Evolutionary conservation across 2,797 vertebrate genomes (phyloP).

Genomic region (Mormyrops attenuatus): DNA sequence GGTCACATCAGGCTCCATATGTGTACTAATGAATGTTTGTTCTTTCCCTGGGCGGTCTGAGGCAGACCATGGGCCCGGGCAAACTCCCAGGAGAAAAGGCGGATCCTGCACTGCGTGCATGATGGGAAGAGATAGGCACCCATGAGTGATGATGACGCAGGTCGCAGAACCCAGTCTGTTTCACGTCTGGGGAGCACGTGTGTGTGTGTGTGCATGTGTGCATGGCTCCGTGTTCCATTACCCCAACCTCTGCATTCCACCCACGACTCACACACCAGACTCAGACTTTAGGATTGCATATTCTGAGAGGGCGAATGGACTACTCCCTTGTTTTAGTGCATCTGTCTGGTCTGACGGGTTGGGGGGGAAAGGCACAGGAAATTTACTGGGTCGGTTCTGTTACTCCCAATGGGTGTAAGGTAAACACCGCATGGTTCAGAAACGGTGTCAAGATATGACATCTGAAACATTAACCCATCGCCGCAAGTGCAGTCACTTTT

Average conservation of each 20-base stretch:
- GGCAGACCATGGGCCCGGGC: neutral
- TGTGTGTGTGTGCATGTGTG: slow-evolving; percentile 24
- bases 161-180: slow-evolving; percentile 30
- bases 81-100: slow-evolving; percentile 7
- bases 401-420: neutral
- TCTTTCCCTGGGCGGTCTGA: slow-evolving; percentile 20
- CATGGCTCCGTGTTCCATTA: slow-evolving; percentile 25
- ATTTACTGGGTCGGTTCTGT: neutral
- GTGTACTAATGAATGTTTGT: slow-evolving; percentile 5
- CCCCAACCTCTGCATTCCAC: neutral
- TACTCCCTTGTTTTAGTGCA: slow-evolving; percentile 14
- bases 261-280: slow-evolving; percentile 1
- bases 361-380: neutral
- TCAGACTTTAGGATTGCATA: slow-evolving; percentile 28
- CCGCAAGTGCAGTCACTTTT: neutral
- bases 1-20: neutral
- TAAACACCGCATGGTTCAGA: neutral
- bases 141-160: slow-evolving; percentile 26
- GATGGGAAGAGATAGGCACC: slow-evolving; percentile 16
- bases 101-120: neutral
- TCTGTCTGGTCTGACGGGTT: neutral
- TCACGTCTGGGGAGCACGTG: slow-evolving; percentile 23
- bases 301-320: slow-evolving; percentile 36
- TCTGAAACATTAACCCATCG: neutral
- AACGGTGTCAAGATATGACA: neutral